Evolutionary conservation across 2,888 invertebrate species (phyloP), one percentile per base, ranked within the genome.

Genomic region (Mythimna loreyi): DNA sequence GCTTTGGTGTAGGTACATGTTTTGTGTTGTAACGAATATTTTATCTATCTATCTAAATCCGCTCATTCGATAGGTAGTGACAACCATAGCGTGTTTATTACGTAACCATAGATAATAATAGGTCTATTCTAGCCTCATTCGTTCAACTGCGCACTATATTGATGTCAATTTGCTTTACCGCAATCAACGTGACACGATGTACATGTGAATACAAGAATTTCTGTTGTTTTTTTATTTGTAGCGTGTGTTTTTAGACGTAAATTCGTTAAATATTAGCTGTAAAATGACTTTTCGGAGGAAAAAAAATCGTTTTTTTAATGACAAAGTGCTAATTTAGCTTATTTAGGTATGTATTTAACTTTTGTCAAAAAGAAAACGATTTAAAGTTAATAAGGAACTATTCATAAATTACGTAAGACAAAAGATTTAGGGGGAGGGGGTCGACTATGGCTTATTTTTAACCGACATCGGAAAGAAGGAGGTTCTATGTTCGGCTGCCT

Each of bases 141-240:
- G 50, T 52, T 40, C 36, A 72, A 76, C 64, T 82, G 82, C 81
- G 85, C 79, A 81, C 53, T 77, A 73, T 70, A 78, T 80, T 77
- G 75, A 80, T 73, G 73, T 43, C 71, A 75, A 81, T 70, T 80
- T 80, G 65, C 68, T 72, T 9, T 49, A 57, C 52, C 21, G 47
- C 60, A 23, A 61, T 71, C 74, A 70, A 66, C 57, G 40, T 30
- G 13, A 67, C 47, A 43, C 16, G 52, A 49, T 58, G 56, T 59
- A 65, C 62, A 52, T 56, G 36, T 63, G n/a, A 62, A 43, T 45
- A 60, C 16, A n/a, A 25, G 19, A 55, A 30, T 11, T 30, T 13
- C 36, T n/a, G 57, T 33, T 57, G n/a, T 49, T 57, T 36, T 56
- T 3, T 33, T 43, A 11, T 59, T 28, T 11, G 13, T 23, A 16